Conservation (phyloP, 2,113 vertebrate species). For the Scomber scombrus region DNA sequence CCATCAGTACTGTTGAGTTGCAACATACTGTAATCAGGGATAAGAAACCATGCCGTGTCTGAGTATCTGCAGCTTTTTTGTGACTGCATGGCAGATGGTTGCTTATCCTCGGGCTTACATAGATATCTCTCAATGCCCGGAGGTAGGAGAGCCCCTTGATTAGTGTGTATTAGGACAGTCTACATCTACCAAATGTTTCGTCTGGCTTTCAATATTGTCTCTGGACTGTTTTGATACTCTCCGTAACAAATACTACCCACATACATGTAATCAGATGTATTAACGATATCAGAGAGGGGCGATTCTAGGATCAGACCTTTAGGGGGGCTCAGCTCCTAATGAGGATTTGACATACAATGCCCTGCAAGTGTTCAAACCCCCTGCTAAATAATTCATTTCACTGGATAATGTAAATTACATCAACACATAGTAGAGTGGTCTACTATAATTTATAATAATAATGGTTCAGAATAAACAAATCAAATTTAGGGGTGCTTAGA, state of each 20-base stretch:
- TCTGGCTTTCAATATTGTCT: neutral
- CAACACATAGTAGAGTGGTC: too few relatives aligned
- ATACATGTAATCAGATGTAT: neutral
- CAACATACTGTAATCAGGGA: slow-evolving; percentile 18
- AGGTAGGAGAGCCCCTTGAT: slow-evolving; percentile 15
- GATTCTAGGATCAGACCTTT: too few relatives aligned
- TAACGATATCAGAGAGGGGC: neutral
- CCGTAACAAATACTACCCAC: neutral
- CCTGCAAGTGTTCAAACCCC: too few relatives aligned
- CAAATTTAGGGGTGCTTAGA: too few relatives aligned
- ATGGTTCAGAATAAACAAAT: too few relatives aligned
- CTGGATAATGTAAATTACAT: too few relatives aligned
- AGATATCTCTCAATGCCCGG: slow-evolving; percentile 26
- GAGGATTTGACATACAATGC: too few relatives aligned
- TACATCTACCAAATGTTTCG: slow-evolving; percentile 12
- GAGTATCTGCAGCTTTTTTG: slow-evolving; percentile 5
- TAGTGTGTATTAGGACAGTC: neutral
- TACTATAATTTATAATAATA: too few relatives aligned
- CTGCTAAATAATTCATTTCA: too few relatives aligned
- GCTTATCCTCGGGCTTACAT: slow-evolving; percentile 56
- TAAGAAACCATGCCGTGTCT: slow-evolving; percentile 17
- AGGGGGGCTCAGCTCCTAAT: too few relatives aligned
- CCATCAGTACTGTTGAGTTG: neutral
- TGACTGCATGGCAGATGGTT: slow-evolving; percentile 55
- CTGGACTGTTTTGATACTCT: neutral